Evolutionary conservation across 2,113 vertebrate species (phyloP).

Genomic region (Sporophila hypoxantha): DNA sequence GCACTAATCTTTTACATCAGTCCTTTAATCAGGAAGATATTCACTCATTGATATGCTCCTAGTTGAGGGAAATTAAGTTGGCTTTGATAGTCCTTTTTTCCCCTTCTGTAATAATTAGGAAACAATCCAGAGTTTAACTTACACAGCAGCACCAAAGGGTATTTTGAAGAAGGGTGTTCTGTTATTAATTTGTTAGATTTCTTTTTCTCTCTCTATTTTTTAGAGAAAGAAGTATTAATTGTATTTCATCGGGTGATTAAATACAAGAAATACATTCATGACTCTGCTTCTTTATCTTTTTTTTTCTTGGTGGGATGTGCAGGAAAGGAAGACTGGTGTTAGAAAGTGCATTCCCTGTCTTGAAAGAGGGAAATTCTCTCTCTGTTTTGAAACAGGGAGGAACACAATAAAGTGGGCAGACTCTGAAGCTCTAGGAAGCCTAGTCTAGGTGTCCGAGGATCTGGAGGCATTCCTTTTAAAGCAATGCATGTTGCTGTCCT

Average conservation of each 20-base stretch:
- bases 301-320: not conserved
- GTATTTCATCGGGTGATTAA: not conserved
- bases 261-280: not conserved
- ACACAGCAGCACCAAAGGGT: not conserved
- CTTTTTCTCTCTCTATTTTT: not conserved
- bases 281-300: not conserved
- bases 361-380: not conserved
- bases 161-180: not conserved
- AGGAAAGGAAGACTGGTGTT: not conserved
- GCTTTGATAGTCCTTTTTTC: not conserved
- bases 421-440: not conserved
- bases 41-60: not conserved
- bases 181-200: not conserved
- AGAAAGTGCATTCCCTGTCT: not conserved
- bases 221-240: not conserved
- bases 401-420: not conserved
- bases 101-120: not conserved
- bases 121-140: not conserved
- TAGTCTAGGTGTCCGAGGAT: not conserved
- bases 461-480: not conserved
- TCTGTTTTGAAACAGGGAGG: not conserved
- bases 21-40: slow-evolving; percentile 31
- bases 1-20: slow-evolving; percentile 11
- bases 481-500: not conserved
- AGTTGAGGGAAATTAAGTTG: slow-evolving; percentile 36